Evolutionary conservation across 2,888 invertebrate species (phyloP).

Genomic region (Cosmia trapezina): DNA sequence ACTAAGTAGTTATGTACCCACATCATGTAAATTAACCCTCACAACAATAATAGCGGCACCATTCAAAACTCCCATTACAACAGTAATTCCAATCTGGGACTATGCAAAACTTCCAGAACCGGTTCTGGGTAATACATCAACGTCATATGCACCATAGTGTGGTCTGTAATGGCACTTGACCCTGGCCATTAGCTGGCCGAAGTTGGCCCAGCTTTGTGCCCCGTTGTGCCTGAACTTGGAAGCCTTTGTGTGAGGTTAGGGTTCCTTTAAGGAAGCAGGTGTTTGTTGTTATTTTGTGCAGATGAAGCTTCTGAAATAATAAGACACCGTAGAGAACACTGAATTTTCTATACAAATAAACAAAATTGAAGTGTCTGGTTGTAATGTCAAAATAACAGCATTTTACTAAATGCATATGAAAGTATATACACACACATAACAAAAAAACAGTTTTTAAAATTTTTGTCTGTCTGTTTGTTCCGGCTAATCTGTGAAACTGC

Average conservation of each 20-base stretch:
- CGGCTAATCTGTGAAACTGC: no score
- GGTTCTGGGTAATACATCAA: slow-evolving; percentile 53
- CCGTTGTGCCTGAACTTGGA: slow-evolving; percentile 17
- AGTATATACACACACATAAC: no score
- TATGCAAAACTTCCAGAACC: slow-evolving; percentile 36
- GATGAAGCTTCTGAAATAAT: not conserved
- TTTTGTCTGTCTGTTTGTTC: no score
- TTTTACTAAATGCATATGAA: no score
- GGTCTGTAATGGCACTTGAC: slow-evolving; percentile 55
- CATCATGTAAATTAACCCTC: not conserved
- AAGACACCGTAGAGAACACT: no score
- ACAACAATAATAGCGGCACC: slow-evolving; percentile 13
- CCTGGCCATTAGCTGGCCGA: slow-evolving; percentile 53
- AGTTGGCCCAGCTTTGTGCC: slow-evolving; percentile 45
- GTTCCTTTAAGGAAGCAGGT: slow-evolving; percentile 11
- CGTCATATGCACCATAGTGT: slow-evolving; percentile 58
- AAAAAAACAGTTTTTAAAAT: no score
- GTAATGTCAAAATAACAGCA: no score
- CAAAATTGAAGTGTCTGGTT: no score
- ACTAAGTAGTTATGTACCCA: not conserved
- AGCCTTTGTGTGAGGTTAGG: slow-evolving; percentile 38
- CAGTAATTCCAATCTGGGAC: slow-evolving; percentile 30
- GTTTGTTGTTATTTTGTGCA: slow-evolving; percentile 1
- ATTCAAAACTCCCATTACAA: slow-evolving; percentile 24
- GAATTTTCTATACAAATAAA: no score